Conservation (phyloP, 2,113 vertebrate species). For the Rana temporaria region DNA sequence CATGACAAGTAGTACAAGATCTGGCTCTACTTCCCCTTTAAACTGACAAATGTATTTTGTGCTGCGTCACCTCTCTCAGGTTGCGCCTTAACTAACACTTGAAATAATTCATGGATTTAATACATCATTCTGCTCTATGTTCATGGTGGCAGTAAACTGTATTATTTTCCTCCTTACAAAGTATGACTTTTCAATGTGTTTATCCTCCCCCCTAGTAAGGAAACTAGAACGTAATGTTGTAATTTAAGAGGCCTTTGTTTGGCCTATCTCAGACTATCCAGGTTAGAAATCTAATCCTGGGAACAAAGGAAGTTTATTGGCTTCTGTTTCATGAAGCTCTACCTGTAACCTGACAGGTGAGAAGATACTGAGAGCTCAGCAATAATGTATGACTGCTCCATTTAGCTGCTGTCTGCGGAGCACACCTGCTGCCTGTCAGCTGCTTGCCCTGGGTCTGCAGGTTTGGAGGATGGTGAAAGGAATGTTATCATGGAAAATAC, state of each 20-base stretch:
- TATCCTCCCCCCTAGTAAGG: no score
- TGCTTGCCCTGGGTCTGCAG: not conserved
- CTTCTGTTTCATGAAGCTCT: constrained; percentile 57
- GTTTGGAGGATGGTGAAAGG: not conserved
- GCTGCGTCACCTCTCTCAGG: no score
- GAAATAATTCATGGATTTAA: no score
- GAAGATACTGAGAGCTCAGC: constrained; percentile 41
- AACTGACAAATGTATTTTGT: no score
- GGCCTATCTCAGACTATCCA: constrained; percentile 16
- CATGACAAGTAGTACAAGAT: no score
- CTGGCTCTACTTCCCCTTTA: no score
- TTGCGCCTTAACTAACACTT: no score
- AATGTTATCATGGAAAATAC: constrained; percentile 40
- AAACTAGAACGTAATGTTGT: not conserved
- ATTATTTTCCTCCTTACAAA: no score
- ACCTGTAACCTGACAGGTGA: constrained; percentile 61
- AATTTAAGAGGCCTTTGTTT: constrained; percentile 14
- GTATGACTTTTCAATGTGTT: no score
- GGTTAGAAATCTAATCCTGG: not conserved
- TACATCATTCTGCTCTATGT: no score
- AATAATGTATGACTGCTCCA: constrained; percentile 68
- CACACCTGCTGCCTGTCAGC: constrained; percentile 6
- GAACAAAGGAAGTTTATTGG: constrained; percentile 53
- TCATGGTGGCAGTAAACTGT: no score
- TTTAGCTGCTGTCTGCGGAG: not conserved